Base-by-base conservation (phyloP, 2,113 vertebrate species). In the Malurus elegans region DNA sequence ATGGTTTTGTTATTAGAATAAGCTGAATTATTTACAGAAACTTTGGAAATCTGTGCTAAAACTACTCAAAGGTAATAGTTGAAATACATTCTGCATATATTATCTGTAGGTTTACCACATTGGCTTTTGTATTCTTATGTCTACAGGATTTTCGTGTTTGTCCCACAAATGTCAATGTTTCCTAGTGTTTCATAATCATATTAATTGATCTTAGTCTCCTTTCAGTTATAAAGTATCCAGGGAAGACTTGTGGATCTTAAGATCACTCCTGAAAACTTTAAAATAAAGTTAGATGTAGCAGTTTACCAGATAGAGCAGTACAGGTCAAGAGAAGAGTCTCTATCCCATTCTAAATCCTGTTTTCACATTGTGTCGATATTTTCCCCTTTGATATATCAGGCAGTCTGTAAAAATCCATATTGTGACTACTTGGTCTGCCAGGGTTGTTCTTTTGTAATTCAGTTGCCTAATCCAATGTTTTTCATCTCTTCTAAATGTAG, bases 321-420 rank as follows among this genome's bases (percentile, higher is more conserved):
- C 19, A 45, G 5, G 7, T 80, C 45, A 57, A 15, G 8, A 28
- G 18, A 48, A 53, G 18, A 71, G 13, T 60, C 32, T 36, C 1
- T 60, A 67, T 64, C 4, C 6, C 11, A 9, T 73, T 25, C 31
- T 81, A 44, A 76, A 61, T 44, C 40, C 42, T 56, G 20, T 34
- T 91, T 60, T 36, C 4, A 34, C 13, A 9, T 31, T 21, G 12
- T 38, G 15, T 40, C 0, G 0, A 0, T 91, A 17, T 34, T 72
- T 91, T 89, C 10, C 12, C 7, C 28, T 80, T 83, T 69, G 44
- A 54, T 54, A 11, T 38, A 38, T 38, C 38, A 84, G 38, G 7
- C 15, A 48, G 17, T 80, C 7, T 60, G 26, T 65, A 17, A 73
- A 93, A 70, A 26, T 53, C n/a, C 14, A 4, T 53, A 8, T 51